Conservation (phyloP, 2,797 vertebrate species). For the Parambassis ranga region DNA sequence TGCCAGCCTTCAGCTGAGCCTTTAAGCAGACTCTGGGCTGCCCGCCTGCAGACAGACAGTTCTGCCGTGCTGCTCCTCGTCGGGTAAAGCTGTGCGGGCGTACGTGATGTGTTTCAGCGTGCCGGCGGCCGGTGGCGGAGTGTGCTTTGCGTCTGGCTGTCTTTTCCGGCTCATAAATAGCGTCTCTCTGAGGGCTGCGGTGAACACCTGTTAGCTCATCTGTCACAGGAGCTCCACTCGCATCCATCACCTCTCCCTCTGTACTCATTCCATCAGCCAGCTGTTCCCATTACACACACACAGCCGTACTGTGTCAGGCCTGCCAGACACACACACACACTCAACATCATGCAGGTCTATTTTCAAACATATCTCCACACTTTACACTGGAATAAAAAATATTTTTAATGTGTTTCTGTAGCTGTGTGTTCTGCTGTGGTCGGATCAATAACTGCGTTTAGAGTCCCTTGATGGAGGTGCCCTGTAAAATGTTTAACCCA, state of each 20-base stretch:
- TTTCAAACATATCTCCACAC: constrained; percentile 17
- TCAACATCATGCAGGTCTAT: constrained; percentile 12
- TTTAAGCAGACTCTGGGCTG: not conserved
- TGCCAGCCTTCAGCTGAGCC: too few relatives aligned
- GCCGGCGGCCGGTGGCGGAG: constrained; percentile 80
- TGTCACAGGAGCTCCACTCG: constrained; percentile 90
- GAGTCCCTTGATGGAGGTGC: too few relatives aligned
- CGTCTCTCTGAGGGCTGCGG: constrained; percentile 94
- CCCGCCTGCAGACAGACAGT: not conserved
- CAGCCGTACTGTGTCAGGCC: constrained; percentile 39
- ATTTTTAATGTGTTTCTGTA: too few relatives aligned
- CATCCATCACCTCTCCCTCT: constrained; percentile 95
- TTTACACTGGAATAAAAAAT: too few relatives aligned
- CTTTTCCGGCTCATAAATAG: constrained; percentile 93
- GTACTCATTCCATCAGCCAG: constrained; percentile 90
- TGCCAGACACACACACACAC: constrained; percentile 21
- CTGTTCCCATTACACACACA: constrained; percentile 77
- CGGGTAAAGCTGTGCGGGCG: constrained; percentile 77
- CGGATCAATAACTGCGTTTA: too few relatives aligned
- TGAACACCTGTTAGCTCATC: constrained; percentile 99
- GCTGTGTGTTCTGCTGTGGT: too few relatives aligned
- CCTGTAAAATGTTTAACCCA: too few relatives aligned
- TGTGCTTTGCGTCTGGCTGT: constrained; percentile 91
- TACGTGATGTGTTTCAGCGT: constrained; percentile 76
- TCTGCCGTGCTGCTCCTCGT: constrained; percentile 8